phyloP scores from a whole-genome alignment of 1,140 invertebrate species.

The Uloborus diversus region DNA sequence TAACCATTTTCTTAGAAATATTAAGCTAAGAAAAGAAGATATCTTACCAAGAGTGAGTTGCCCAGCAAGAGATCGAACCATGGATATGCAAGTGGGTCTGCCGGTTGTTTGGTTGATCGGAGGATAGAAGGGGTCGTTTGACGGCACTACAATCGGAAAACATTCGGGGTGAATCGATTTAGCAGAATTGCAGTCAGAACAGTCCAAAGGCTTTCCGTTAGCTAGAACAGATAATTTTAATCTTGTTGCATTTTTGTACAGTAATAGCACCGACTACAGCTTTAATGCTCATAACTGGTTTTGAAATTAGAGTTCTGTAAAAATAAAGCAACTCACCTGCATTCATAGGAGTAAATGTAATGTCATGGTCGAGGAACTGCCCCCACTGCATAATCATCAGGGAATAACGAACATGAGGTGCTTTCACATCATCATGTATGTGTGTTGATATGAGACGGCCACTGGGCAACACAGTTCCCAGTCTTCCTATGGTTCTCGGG shows the following conservation, averaged over 20 bases:
- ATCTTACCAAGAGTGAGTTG: slow-evolving; percentile 76
- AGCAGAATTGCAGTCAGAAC: slow-evolving; percentile 75
- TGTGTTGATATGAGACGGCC: slow-evolving; percentile 83
- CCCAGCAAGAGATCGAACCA: slow-evolving; percentile 90
- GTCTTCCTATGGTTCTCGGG: slow-evolving; percentile 77
- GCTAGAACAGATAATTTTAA: too few relatives aligned
- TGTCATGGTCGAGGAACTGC: slow-evolving; percentile 70
- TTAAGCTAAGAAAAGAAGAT: too few relatives aligned
- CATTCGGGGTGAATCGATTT: slow-evolving; percentile 81
- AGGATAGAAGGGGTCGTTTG: slow-evolving; percentile 70
- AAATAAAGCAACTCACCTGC: slow-evolving; percentile 60
- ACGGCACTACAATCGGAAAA: slow-evolving; percentile 70
- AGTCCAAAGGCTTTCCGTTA: slow-evolving; percentile 71
- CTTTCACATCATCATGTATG: slow-evolving; percentile 89
- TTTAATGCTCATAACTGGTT: too few relatives aligned
- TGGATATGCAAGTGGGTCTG: slow-evolving; percentile 86
- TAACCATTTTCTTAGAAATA: too few relatives aligned
- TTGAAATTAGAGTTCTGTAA: too few relatives aligned
- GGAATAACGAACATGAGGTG: slow-evolving; percentile 83
- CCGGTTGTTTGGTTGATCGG: slow-evolving; percentile 80
- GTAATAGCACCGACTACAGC: too few relatives aligned
- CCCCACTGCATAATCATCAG: slow-evolving; percentile 80
- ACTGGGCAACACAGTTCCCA: slow-evolving; percentile 79
- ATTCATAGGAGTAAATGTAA: slow-evolving; percentile 71
- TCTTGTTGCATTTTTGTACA: too few relatives aligned